phyloP scores from a whole-genome alignment of 92 coral and sea anemone species.

The Phenganax subtilis region DNA sequence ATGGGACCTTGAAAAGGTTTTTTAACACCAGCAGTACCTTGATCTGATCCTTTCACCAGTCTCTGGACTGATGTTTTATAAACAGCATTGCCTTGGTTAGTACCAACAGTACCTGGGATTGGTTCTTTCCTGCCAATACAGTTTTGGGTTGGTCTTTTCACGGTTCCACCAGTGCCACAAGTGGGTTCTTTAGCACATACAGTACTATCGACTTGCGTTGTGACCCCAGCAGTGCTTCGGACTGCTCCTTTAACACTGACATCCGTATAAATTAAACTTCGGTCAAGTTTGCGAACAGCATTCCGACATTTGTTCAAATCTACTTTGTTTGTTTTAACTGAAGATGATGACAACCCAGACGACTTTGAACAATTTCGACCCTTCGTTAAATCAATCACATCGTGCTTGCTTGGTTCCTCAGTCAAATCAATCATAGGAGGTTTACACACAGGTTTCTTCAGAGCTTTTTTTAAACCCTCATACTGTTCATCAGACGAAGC shows the following conservation, averaged over 20 bases:
- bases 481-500: background rate
- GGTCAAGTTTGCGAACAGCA: slow-evolving; percentile 32
- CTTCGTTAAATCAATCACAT: slow-evolving; percentile 30
- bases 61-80: too few species aligned
- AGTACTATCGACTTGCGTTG: background rate
- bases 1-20: too few species aligned
- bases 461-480: slow-evolving; percentile 6
- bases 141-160: background rate
- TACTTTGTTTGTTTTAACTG: slow-evolving; percentile 9
- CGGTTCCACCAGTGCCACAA: background rate
- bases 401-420: background rate
- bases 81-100: background rate
- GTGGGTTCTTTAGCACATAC: background rate
- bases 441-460: background rate
- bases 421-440: slow-evolving; percentile 8
- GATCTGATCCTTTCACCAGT: too few species aligned
- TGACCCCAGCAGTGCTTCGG: background rate
- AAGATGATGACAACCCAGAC: background rate
- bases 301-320: slow-evolving; percentile 7
- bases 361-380: background rate
- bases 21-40: too few species aligned
- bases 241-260: background rate
- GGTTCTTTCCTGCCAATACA: too few species aligned
- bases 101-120: background rate
- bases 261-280: slow-evolving; percentile 1